A percentile compares a stretch with the other conserved stretches of the same genome.
Evolutionary conservation across 2,113 vertebrate genomes (phyloP).

Genomic region (Prionailurus viverrinus): DNA sequence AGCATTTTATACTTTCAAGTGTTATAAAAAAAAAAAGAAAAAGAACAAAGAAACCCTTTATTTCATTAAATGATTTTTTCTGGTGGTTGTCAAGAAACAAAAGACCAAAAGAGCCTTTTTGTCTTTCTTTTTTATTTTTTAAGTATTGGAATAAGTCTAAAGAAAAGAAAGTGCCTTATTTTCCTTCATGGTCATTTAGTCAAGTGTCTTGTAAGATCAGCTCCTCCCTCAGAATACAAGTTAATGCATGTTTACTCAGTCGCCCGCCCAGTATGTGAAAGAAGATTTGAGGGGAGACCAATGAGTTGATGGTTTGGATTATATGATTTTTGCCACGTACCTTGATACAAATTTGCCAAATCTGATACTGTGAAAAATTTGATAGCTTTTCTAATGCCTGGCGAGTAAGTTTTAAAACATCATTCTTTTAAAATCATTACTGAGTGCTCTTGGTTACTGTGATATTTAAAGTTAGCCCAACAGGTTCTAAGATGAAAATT

Average conservation of each 20-base stretch:
- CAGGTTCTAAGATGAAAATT: slow-evolving; percentile 83
- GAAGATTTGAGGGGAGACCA: slow-evolving; percentile 86
- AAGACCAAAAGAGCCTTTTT: slow-evolving; percentile 96
- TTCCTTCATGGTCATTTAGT: slow-evolving; percentile 93
- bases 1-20: slow-evolving; percentile 98
- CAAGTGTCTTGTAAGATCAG: slow-evolving; percentile 90
- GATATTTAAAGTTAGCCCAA: slow-evolving; percentile 83
- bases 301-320: slow-evolving; percentile 88
- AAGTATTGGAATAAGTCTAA: slow-evolving; percentile 94
- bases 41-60: slow-evolving; percentile 97
- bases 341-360: slow-evolving; percentile 88
- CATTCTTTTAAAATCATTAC: slow-evolving; percentile 79
- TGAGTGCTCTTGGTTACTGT: slow-evolving; percentile 74
- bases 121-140: slow-evolving; percentile 92
- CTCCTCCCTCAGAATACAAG: slow-evolving; percentile 89
- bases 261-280: slow-evolving; percentile 89
- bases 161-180: slow-evolving; percentile 97
- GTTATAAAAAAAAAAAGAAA: slow-evolving; percentile 93
- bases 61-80: slow-evolving; percentile 95
- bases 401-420: slow-evolving; percentile 82
- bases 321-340: slow-evolving; percentile 87
- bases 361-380: slow-evolving; percentile 84
- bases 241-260: slow-evolving; percentile 88
- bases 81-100: slow-evolving; percentile 94
- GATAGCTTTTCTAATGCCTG: slow-evolving; percentile 85